These are phyloP conservation scores for Centropristis striata DNA, from an alignment of 2,113 vertebrate genomes.

Conservation along the genomic window DNA sequence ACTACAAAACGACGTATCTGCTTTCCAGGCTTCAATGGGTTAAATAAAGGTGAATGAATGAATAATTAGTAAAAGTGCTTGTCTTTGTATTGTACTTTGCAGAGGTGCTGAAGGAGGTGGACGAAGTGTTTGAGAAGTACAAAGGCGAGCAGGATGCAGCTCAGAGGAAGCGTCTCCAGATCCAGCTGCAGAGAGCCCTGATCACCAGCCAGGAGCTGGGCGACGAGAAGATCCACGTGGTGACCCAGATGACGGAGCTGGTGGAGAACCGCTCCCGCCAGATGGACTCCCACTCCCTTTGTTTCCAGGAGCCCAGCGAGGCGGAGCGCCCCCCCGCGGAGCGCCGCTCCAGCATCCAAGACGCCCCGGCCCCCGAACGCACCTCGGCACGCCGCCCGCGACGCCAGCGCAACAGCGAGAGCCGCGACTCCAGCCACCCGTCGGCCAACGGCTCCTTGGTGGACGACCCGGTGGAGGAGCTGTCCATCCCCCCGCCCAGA, in stretches of 20 bases:
- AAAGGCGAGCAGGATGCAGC: constrained; percentile 91
- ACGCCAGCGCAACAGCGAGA: constrained; percentile 95
- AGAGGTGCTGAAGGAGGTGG: constrained; percentile 98
- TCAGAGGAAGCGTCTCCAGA: constrained; percentile 94
- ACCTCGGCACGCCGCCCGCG: constrained; percentile 91
- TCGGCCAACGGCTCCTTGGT: constrained; percentile 90
- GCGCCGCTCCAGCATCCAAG: constrained; percentile 82
- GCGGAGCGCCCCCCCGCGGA: constrained; percentile 80
- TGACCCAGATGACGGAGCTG: constrained; percentile 96
- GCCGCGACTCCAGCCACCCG: constrained; percentile 93
- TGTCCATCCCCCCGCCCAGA: constrained; percentile 89
- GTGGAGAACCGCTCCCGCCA: constrained; percentile 97
- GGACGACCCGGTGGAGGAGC: constrained; percentile 88
- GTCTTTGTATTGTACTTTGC: constrained; percentile 43
- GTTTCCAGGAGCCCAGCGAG: constrained; percentile 91
- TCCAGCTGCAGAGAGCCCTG: constrained; percentile 95
- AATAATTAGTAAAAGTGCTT: neutral
- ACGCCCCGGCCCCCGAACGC: constrained; percentile 82
- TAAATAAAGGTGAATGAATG: too few relatives aligned
- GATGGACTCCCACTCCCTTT: constrained; percentile 94
- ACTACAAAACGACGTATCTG: too few relatives aligned
- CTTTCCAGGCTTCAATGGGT: too few relatives aligned
- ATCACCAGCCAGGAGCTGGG: constrained; percentile 97
- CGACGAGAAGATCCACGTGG: constrained; percentile 98
- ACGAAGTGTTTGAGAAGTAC: constrained; percentile 96